These are phyloP conservation scores for Smithornis capensis DNA, from an alignment of 2,113 vertebrate species.

Conservation along the genomic window DNA sequence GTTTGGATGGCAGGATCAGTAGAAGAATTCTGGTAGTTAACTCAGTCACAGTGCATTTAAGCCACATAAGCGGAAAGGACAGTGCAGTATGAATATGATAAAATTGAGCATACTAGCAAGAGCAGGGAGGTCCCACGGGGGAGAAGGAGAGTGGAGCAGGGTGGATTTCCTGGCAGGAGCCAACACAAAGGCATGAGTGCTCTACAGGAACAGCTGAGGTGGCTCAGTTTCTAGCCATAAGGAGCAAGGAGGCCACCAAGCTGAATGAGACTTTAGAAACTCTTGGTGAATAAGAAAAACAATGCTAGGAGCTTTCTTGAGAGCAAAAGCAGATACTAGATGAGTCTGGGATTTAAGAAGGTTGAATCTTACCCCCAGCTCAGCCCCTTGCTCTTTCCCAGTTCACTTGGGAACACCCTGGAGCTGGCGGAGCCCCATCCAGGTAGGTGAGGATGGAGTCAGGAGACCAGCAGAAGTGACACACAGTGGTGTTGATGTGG, in stretches of 20 bases:
- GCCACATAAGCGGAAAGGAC: background rate
- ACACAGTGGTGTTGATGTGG: accelerated
- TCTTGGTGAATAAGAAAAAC: background rate
- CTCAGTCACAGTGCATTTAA: background rate
- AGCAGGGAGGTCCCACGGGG: accelerated
- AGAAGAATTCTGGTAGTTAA: background rate
- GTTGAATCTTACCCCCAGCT: accelerated
- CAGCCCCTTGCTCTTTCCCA: accelerated
- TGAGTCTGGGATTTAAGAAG: background rate
- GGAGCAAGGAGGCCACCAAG: background rate
- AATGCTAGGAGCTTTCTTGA: background rate
- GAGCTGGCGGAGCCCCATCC: background rate
- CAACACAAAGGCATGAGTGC: background rate
- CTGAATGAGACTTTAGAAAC: background rate
- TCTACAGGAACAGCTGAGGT: background rate
- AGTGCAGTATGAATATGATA: background rate
- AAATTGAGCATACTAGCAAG: background rate
- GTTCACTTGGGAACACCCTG: accelerated
- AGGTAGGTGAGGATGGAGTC: background rate
- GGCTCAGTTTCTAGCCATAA: background rate
- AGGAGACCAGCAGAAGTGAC: background rate
- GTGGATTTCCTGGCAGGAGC: background rate
- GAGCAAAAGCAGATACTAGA: background rate
- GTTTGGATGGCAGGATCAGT: background rate
- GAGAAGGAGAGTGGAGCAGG: background rate